Percentiles rank a stretch among this genome's conserved stretches.
phyloP scores from a whole-genome alignment of 2,888 invertebrate species.

The Kryphioiulus occultus region DNA sequence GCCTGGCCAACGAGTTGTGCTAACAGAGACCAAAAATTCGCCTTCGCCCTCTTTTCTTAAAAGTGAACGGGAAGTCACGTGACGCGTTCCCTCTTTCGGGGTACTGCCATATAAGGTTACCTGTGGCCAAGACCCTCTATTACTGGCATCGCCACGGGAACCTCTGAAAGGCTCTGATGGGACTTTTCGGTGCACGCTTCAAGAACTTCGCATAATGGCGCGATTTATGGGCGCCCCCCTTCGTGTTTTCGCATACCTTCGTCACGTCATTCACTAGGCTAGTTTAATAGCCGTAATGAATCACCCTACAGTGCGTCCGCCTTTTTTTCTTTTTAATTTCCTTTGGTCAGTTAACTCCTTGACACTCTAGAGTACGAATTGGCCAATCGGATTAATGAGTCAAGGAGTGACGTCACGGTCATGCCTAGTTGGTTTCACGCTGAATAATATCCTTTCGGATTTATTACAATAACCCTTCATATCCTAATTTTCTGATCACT shows the following conservation, averaged over 20 bases:
- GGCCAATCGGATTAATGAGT: neutral
- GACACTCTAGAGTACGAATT: neutral
- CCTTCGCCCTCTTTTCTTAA: neutral
- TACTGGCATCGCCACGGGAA: neutral
- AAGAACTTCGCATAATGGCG: neutral
- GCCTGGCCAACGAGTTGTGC: neutral
- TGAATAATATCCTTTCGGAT: neutral
- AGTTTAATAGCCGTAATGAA: neutral
- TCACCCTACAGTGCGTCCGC: neutral
- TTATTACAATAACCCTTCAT: neutral
- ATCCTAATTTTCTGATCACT: neutral
- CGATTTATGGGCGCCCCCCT: neutral
- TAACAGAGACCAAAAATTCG: constrained; percentile 8
- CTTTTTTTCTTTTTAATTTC: neutral
- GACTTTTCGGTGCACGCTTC: neutral
- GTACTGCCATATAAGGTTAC: constrained; percentile 35
- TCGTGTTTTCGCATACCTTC: neutral
- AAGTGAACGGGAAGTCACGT: neutral
- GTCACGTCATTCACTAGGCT: neutral
- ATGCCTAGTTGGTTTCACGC: neutral
- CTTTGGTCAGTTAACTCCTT: neutral
- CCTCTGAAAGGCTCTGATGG: no score
- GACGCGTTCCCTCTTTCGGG: neutral
- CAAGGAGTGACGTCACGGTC: neutral
- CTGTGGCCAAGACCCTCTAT: neutral